Evolutionary conservation across 1,140 invertebrate genomes (phyloP), one percentile per base, ranked within the genome.

Genomic region (Drosophila azteca): DNA sequence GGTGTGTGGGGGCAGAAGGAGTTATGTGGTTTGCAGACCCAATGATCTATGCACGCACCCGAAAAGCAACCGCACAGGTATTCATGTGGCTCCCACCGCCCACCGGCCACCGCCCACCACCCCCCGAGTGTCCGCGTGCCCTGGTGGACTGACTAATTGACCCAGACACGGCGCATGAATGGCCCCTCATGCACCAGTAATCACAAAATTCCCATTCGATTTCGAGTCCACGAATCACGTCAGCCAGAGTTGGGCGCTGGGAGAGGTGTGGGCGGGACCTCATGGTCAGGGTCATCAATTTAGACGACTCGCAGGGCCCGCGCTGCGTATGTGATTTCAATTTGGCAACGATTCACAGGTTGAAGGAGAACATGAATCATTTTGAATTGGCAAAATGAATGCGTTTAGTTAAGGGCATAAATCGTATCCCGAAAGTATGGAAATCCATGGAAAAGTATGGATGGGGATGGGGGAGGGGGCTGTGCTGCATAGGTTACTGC

Each of bases 171-270:
- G 62, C 62, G 48, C 71, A 43, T 58, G 62, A 74, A 66, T 74
- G 71, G 43, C 61, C 69, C 58, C 44, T 74, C 71, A 74, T 64
- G 71, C 71, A 54, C 53, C 53, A 74, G 61, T 59, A 66, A 66
- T 75, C 68, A 49, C 68, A 17, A 62, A 49, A 73, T 57, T 57
- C 58, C 67, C 44, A 50, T 69, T 69, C 51, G 64, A 24, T 58
- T 69, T 69, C 26, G 45, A 20, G 64, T 13, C 3, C 31, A 55
- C 43, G 52, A 69, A 35, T 35, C 39, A 52, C 64, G 46, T 49
- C 45, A 44, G 24, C 24, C 24, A 6, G 24, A 24, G 24, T 7
- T 7, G 1, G 29, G 29, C 8, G n/a, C n/a, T n/a, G 29, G 7
- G 8, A 1, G 29, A 8, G 29, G 24, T 0, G 24, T 4, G 2